Conservation (phyloP, 2,113 vertebrate genomes). For the Pangasianodon hypophthalmus region DNA sequence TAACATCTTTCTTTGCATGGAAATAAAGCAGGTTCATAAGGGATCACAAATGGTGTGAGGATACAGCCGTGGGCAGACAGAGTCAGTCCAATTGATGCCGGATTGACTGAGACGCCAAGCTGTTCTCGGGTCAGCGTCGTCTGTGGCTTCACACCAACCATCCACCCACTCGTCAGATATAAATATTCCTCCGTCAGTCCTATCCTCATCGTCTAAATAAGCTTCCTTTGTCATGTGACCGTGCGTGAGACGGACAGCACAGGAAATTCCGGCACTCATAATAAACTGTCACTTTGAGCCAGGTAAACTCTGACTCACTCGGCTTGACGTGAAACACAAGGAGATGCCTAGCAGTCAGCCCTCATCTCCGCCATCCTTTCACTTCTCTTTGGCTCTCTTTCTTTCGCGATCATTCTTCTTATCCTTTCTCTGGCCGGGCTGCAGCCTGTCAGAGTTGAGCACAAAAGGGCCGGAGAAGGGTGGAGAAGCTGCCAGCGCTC, state of each 20-base stretch:
- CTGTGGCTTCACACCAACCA: slow-evolving; percentile 63
- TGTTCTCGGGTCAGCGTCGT: slow-evolving; percentile 61
- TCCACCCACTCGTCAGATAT: slow-evolving; percentile 62
- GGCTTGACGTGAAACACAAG: background rate
- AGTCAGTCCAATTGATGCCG: slow-evolving; percentile 15
- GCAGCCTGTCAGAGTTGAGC: slow-evolving; percentile 60
- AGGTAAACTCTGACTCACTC: slow-evolving; percentile 44
- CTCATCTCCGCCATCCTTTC: slow-evolving; percentile 13
- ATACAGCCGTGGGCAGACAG: background rate
- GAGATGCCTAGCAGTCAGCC: slow-evolving; percentile 26
- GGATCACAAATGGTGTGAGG: background rate
- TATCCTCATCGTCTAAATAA: background rate
- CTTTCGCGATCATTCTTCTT: slow-evolving; percentile 18
- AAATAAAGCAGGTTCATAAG: slow-evolving; percentile 38
- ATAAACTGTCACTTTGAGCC: slow-evolving; percentile 46
- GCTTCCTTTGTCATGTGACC: slow-evolving; percentile 24
- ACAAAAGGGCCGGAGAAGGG: slow-evolving; percentile 52
- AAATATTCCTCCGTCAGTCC: slow-evolving; percentile 63
- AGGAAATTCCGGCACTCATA: slow-evolving; percentile 38
- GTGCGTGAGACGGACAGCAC: background rate
- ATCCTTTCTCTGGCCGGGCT: slow-evolving; percentile 37
- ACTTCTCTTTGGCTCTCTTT: background rate
- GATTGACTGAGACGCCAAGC: slow-evolving; percentile 17
- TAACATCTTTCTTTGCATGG: slow-evolving; percentile 55
- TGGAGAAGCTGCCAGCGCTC: slow-evolving; percentile 56